Evolutionary conservation across 2,797 vertebrate species (phyloP).

Genomic region (Trichosurus vulpecula): DNA sequence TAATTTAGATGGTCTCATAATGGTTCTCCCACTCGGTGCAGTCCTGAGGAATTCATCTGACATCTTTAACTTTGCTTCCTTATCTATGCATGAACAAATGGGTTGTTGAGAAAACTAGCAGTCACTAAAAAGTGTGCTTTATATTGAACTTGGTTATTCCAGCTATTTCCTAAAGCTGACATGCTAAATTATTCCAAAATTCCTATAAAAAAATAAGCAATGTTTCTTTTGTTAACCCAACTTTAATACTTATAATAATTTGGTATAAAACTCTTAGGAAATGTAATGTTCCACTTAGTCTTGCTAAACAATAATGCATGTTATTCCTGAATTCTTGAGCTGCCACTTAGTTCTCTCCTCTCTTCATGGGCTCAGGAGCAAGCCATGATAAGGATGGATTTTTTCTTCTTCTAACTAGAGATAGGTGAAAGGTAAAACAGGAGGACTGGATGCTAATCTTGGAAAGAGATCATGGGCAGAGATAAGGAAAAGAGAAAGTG

Average conservation of each 20-base stretch:
- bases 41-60: not conserved
- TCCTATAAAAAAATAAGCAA: not conserved
- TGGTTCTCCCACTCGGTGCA: not conserved
- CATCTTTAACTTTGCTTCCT: constrained; percentile 9
- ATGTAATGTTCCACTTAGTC: not conserved
- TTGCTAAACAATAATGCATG: not conserved
- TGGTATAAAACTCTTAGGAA: constrained; percentile 4
- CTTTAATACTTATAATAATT: constrained; percentile 5
- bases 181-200: constrained; percentile 14
- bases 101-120: not conserved
- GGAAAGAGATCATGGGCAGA: not conserved
- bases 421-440: not conserved
- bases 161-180: not conserved
- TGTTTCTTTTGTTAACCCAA: not conserved
- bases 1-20: constrained; percentile 1
- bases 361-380: not conserved
- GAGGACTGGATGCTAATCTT: not conserved
- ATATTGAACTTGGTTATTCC: constrained; percentile 1
- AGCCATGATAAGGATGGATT: not conserved
- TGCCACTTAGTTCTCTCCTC: not conserved
- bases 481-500: not conserved
- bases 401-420: not conserved
- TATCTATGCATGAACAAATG: not conserved
- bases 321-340: not conserved
- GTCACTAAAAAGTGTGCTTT: not conserved